Evolutionary conservation across 2,797 vertebrate species (phyloP).

Genomic region (Lutjanus argentimaculatus): DNA sequence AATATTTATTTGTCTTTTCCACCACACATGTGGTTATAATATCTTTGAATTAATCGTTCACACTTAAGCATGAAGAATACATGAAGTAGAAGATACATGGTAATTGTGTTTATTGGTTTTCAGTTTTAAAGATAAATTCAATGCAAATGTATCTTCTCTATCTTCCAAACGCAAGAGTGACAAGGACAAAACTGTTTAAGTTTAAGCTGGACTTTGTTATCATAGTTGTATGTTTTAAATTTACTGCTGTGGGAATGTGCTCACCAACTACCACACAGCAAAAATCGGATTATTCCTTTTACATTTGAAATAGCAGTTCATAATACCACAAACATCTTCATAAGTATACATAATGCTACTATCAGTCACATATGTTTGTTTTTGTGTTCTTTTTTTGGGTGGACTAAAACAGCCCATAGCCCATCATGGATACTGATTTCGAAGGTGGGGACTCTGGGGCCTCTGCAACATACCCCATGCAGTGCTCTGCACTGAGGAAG

Average conservation of each 20-base stretch:
- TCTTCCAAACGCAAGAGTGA: too few relatives aligned
- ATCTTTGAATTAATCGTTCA: too few relatives aligned
- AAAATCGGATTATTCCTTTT: not conserved
- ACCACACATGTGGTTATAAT: too few relatives aligned
- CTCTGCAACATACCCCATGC: constrained; percentile 92
- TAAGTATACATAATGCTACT: not conserved
- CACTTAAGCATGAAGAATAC: too few relatives aligned
- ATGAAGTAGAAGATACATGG: too few relatives aligned
- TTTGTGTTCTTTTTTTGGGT: not conserved
- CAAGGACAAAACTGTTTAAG: too few relatives aligned
- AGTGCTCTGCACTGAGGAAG: constrained; percentile 97
- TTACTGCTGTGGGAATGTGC: too few relatives aligned
- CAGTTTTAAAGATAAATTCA: too few relatives aligned
- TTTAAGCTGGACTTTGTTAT: not conserved
- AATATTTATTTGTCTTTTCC: too few relatives aligned
- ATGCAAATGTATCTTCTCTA: too few relatives aligned
- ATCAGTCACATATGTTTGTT: not conserved
- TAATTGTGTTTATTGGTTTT: too few relatives aligned
- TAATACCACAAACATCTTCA: too few relatives aligned
- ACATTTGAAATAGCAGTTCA: not conserved
- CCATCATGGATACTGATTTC: constrained; percentile 91
- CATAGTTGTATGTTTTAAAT: not conserved
- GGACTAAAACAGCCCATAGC: constrained; percentile 9
- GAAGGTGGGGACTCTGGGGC: constrained; percentile 91
- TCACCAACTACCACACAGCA: not conserved